phyloP scores from a whole-genome alignment of 1,140 invertebrate genomes.

The Drosophila persimilis region DNA sequence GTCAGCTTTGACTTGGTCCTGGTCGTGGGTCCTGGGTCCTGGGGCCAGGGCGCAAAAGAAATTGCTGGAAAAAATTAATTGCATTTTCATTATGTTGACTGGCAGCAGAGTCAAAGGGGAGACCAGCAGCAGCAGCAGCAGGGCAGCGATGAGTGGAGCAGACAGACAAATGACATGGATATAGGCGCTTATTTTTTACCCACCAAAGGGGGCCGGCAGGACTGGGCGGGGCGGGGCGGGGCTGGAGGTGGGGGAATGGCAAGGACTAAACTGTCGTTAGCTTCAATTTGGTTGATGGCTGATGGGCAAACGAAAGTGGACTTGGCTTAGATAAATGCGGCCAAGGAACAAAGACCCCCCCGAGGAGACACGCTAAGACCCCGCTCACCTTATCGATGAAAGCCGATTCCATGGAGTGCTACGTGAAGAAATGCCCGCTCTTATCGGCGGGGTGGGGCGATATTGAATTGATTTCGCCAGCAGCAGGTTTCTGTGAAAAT shows the following conservation, averaged over 20 bases:
- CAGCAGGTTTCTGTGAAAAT: slow-evolving; percentile 40
- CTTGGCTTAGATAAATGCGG: slow-evolving; percentile 1
- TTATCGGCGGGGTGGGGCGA: slow-evolving; percentile 35
- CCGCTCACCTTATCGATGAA: slow-evolving; percentile 46
- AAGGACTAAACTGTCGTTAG: slow-evolving; percentile 43
- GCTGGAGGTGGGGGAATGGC: no score
- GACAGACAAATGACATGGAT: slow-evolving; percentile 79
- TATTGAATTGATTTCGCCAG: slow-evolving; percentile 58
- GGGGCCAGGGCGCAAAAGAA: slow-evolving; percentile 58
- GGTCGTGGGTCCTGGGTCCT: slow-evolving; percentile 6
- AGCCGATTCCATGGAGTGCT: slow-evolving; percentile 43
- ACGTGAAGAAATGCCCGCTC: slow-evolving; percentile 15
- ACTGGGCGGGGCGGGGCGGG: neutral
- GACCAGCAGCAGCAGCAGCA: neutral
- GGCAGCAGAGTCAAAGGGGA: slow-evolving; percentile 57
- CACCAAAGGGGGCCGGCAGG: slow-evolving; percentile 1
- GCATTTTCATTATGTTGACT: slow-evolving; percentile 83
- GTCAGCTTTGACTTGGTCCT: slow-evolving; percentile 57
- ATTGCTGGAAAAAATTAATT: slow-evolving; percentile 83
- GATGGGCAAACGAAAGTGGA: slow-evolving; percentile 29
- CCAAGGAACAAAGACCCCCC: no score
- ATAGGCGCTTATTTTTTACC: slow-evolving; percentile 59
- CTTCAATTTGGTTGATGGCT: slow-evolving; percentile 32
- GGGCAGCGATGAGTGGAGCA: slow-evolving; percentile 33
- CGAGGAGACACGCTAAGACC: neutral